These are phyloP conservation scores for Lytechinus variegatus DNA, from an alignment of 35 echinoderm and acorn worm species.

Conservation along the genomic window DNA sequence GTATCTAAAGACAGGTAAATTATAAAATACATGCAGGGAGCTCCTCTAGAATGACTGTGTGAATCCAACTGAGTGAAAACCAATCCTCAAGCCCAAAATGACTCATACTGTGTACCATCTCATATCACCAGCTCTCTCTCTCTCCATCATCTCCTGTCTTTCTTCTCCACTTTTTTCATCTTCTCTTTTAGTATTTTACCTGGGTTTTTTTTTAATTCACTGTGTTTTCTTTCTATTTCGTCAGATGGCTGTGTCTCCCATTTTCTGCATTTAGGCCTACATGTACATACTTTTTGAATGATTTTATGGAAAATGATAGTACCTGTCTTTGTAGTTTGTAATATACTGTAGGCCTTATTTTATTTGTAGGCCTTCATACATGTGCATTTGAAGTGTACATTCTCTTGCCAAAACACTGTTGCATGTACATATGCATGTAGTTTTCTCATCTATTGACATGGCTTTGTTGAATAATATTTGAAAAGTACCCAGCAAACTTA, in stretches of 20 bases:
- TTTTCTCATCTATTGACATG: too few relatives aligned
- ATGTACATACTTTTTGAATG: too few relatives aligned
- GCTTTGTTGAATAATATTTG: too few relatives aligned
- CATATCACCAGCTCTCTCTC: neutral
- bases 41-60: neutral
- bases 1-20: slow-evolving; percentile 1
- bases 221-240: neutral
- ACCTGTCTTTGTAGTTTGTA: too few relatives aligned
- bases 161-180: neutral
- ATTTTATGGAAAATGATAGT: too few relatives aligned
- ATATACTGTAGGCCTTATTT: too few relatives aligned
- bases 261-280: too few relatives aligned
- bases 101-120: slow-evolving; percentile 13
- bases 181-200: neutral
- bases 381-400: too few relatives aligned
- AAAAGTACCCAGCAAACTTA: too few relatives aligned
- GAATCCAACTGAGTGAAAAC: slow-evolving; percentile 33
- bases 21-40: neutral
- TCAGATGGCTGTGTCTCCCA: neutral
- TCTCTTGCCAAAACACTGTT: too few relatives aligned
- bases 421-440: too few relatives aligned
- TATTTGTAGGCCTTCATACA: too few relatives aligned
- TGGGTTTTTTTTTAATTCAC: neutral
- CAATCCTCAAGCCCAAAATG: slow-evolving; percentile 34
- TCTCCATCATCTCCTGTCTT: neutral